Base-by-base conservation (phyloP, 64 coral and sea anemone genomes). In the Dendronephthya gigantea region DNA sequence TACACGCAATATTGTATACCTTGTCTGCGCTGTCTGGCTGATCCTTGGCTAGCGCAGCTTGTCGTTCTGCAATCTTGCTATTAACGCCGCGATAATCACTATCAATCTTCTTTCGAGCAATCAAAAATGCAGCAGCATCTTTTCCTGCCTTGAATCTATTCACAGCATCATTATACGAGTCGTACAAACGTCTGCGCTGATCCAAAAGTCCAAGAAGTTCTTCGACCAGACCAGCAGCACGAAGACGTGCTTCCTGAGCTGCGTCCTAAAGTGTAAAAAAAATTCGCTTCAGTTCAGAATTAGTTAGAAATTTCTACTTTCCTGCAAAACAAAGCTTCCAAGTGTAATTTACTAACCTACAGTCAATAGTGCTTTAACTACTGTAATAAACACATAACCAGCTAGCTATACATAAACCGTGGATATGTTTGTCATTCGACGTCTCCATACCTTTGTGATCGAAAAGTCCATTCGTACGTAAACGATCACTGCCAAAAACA, bases 391-490 rank as follows among this genome's bases (percentile, higher is more conserved):
- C n/a, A n/a, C n/a, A n/a, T n/a, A n/a, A n/a, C n/a, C 23, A 8
- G 1, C 9, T 16, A 8, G 1, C 50, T 50, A 50, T 22, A 52
- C 50, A 52, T 12, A 50, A 9, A 9, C 48, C 16, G 16, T 9
- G 16, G 16, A 7, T 50, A n/a, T 16, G 3, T 58, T 16, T 6
- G 23, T n/a, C 19, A 62, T n/a, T n/a, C n/a, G 16, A 62, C 48
- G 81, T n/a, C n/a, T n/a, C n/a, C n/a, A n/a, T 88, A 98, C 95
- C 92, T 98, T 98, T 56, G 92, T 98, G 85, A 98, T 98, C 12
- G 95, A 90, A 75, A 98, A 98, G 72, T 98, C 95, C 85, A 98
- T 82, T 31, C 95, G 87, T 51, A 98, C 92, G 59, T 98, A 98
- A 59, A 98, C 87, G 40, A 98, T 85, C 3, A 98, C 95, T n/a